Evolutionary conservation across 2,113 vertebrate species (phyloP), one percentile per base, ranked within the genome.

Genomic region (Nibea albiflora): DNA sequence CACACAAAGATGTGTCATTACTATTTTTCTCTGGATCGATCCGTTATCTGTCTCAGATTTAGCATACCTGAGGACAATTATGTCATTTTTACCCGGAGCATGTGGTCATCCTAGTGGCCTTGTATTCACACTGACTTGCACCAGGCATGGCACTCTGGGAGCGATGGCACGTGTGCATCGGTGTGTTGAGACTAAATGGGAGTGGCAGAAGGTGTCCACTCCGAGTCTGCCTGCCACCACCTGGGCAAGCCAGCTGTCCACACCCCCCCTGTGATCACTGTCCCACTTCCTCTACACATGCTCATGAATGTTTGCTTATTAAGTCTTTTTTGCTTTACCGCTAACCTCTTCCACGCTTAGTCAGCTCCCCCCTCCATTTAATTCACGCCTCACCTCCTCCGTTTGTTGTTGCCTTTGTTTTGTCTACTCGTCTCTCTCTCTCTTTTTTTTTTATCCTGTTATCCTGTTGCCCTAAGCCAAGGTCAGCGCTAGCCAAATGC

Each of bases 171-270:
- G 28, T 68, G 73, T 61, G 10, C 6, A 12, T 54, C 66, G 66
- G 68, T 58, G 14, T 52, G 77, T 60, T 12, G 12, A 65, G 22
- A 72, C 75, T 52, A 57, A 78, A 64, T 31, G 42, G 50, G 22
- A 76, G 65, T 49, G 61, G 71, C 83, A 76, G 78, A 78, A 57
- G 69, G 83, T 44, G 76, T 52, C 22, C 20, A 47, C 70, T 66
- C 58, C 1, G 53, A 31, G 78, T 67, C 75, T 19, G 78, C 28
- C 68, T 67, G 72, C 63, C 46, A 39, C 80, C 82, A 83, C 84
- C 84, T 81, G 76, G 73, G 54, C 1, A 3, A 80, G 73, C 73
- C 87, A 87, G 84, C 89, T 89, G 86, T 83, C 84, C 49, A 17
- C 14, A 3, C 35, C 24, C 24, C 24, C 24, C 24, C 24, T 68